A percentile compares a stretch with the other conserved stretches of the same genome.
Evolutionary conservation across 1,140 invertebrate species (phyloP).

Genomic region (Micrasema longulum): DNA sequence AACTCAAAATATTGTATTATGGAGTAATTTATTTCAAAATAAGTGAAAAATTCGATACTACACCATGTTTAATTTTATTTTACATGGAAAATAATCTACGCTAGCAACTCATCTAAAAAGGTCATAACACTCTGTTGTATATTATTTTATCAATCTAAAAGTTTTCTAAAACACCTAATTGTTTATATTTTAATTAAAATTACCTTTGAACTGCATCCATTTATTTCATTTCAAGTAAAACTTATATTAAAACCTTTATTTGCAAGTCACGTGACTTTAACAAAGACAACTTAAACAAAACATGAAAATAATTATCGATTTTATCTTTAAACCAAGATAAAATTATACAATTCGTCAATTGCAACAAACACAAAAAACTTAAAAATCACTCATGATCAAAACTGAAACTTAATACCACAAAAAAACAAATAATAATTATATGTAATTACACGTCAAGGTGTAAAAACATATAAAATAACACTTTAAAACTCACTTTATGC

Average conservation of each 20-base stretch:
- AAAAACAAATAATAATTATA: conserved; percentile 28
- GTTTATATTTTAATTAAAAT: not conserved
- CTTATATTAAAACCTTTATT: not conserved
- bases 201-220: conserved; percentile 6
- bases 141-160: too few relatives aligned
- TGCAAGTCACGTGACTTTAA: not conserved
- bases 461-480: conserved; percentile 24
- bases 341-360: not conserved
- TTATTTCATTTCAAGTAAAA: not conserved
- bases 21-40: too few relatives aligned
- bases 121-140: too few relatives aligned
- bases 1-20: too few relatives aligned
- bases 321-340: not conserved
- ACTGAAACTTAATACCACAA: conserved; percentile 31
- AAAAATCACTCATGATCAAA: conserved; percentile 2
- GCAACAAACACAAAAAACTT: not conserved
- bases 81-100: too few relatives aligned
- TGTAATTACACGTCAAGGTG: not conserved
- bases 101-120: too few relatives aligned
- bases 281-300: not conserved
- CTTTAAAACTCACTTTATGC: conserved; percentile 1
- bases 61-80: too few relatives aligned
- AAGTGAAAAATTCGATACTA: too few relatives aligned
- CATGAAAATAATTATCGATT: not conserved
- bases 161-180: too few relatives aligned